Evolutionary conservation across 2,113 vertebrate species (phyloP).

Genomic region (Sturnira hondurensis): DNA sequence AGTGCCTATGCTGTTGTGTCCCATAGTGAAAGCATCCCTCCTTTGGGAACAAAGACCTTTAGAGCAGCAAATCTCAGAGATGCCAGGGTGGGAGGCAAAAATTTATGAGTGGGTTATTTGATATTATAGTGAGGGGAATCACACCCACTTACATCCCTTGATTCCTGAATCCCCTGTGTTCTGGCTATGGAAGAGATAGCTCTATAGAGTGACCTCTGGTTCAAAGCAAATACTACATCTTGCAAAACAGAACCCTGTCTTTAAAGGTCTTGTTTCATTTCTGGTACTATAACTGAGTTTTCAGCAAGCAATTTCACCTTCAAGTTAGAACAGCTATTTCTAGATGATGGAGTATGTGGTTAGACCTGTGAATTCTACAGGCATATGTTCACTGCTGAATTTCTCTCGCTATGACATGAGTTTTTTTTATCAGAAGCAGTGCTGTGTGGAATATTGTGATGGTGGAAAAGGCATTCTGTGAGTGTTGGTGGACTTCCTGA

Average conservation of each 20-base stretch:
- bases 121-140: neutral
- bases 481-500: neutral
- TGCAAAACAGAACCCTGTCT: neutral
- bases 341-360: neutral
- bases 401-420: neutral
- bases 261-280: neutral
- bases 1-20: neutral
- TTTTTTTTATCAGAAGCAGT: too few relatives aligned
- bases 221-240: neutral
- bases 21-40: neutral
- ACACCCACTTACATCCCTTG: neutral
- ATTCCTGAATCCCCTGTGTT: neutral
- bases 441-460: neutral
- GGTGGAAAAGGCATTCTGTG: neutral
- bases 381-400: neutral
- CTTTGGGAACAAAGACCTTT: neutral
- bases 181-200: neutral
- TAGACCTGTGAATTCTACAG: neutral
- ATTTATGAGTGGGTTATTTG: neutral
- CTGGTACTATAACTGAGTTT: neutral
- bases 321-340: neutral
- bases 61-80: neutral
- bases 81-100: neutral
- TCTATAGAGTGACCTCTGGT: neutral
- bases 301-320: neutral